phyloP scores from a whole-genome alignment of 2,113 vertebrate genomes.

The Pleuronectes platessa region DNA sequence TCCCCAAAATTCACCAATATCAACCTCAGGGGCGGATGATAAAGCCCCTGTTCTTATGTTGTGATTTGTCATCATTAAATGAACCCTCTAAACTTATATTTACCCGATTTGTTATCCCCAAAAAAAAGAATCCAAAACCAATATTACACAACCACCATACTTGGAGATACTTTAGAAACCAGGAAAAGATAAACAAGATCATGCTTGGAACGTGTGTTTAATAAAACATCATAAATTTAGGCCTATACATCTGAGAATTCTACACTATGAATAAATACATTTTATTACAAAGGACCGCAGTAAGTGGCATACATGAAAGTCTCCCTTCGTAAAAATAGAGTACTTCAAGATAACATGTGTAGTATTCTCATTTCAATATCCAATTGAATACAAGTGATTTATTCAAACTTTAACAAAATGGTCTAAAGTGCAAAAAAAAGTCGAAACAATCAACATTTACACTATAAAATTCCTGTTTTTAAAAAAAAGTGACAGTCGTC shows the following conservation, averaged over 20 bases:
- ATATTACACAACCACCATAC: not conserved
- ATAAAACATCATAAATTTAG: conserved; percentile 69
- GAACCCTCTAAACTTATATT: not conserved
- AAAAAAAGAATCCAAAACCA: not conserved
- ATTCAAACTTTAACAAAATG: conserved; percentile 71
- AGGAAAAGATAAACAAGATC: not conserved
- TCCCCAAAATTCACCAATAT: too few relatives aligned
- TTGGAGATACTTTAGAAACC: not conserved
- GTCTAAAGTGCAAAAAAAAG: conserved; percentile 81
- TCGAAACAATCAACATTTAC: conserved; percentile 33
- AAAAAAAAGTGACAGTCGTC: conserved; percentile 54
- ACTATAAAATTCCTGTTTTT: conserved; percentile 38
- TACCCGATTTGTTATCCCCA: not conserved
- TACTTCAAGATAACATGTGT: conserved; percentile 44
- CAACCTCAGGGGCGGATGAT: not conserved
- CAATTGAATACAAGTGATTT: conserved; percentile 68
- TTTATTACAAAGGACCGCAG: conserved; percentile 64
- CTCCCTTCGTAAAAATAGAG: conserved; percentile 79
- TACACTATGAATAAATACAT: conserved; percentile 79
- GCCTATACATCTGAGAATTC: conserved; percentile 64
- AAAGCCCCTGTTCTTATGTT: not conserved
- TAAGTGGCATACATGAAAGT: conserved; percentile 56
- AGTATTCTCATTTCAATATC: conserved; percentile 61
- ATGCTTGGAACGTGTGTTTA: conserved; percentile 67
- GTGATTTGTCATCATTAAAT: not conserved